Conservation (phyloP, 2,797 vertebrate species). For the Picus viridis region DNA sequence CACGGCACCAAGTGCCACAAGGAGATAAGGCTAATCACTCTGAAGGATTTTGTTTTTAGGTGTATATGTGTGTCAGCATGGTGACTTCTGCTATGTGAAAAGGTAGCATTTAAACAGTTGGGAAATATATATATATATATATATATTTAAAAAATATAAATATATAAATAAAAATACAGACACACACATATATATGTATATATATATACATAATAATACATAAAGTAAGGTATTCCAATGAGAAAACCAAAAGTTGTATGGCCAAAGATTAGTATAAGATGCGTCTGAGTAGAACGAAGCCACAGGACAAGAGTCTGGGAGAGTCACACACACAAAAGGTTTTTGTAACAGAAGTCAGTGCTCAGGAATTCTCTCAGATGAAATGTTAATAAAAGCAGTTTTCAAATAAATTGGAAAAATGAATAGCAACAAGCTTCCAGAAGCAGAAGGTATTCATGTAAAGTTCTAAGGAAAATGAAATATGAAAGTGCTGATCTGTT, state of each 20-base stretch:
- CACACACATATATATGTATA: not conserved
- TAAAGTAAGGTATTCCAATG: not conserved
- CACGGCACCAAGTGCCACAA: not conserved
- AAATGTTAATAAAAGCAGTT: not conserved
- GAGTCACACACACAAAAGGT: not conserved
- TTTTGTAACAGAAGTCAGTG: not conserved
- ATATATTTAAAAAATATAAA: too few relatives aligned
- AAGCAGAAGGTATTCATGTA: constrained; percentile 1
- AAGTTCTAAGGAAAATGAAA: constrained; percentile 1
- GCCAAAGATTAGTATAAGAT: not conserved
- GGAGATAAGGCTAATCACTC: not conserved
- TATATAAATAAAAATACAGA: too few relatives aligned
- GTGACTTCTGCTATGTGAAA: not conserved
- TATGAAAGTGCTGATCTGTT: constrained; percentile 25
- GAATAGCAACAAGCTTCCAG: constrained; percentile 3
- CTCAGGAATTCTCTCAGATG: not conserved
- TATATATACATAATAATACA: too few relatives aligned
- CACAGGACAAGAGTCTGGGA: not conserved
- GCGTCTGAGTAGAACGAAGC: not conserved
- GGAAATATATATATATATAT: not conserved
- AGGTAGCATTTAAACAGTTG: not conserved
- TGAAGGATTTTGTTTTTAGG: not conserved
- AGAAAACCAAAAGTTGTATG: not conserved
- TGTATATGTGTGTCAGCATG: not conserved
- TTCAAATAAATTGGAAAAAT: constrained; percentile 18